These are phyloP conservation scores for Leucoptera coffeella DNA, from an alignment of 2,888 invertebrate genomes.

Conservation along the genomic window DNA sequence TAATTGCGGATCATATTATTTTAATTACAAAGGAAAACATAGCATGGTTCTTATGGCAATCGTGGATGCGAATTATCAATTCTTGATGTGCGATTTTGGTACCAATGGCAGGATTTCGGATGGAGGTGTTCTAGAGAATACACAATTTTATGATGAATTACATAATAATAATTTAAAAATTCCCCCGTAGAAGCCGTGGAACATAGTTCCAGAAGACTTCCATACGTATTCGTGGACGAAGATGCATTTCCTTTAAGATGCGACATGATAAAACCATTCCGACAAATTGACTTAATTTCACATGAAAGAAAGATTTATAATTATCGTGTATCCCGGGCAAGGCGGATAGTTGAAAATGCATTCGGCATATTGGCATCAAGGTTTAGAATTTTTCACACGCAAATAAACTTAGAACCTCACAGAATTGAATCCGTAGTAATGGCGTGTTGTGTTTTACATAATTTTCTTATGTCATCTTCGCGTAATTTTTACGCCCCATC, in stretches of 20 bases:
- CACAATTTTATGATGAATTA: constrained; percentile 10
- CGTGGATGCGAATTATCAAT: constrained; percentile 10
- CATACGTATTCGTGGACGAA: constrained; percentile 8
- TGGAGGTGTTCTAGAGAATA: constrained; percentile 11
- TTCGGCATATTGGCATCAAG: constrained; percentile 7
- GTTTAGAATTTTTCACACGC: no score
- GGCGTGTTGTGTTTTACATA: no score
- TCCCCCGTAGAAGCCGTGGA: constrained; percentile 9
- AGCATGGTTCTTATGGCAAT: constrained; percentile 10
- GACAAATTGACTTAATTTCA: constrained; percentile 10
- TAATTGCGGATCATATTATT: constrained; percentile 9
- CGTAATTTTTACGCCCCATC: no score
- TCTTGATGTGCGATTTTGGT: constrained; percentile 10
- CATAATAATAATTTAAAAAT: constrained; percentile 9
- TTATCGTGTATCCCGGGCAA: constrained; percentile 10
- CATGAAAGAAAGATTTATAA: constrained; percentile 10
- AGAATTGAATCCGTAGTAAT: no score
- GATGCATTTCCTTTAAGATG: constrained; percentile 6
- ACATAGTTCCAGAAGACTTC: constrained; percentile 6
- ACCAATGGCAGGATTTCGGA: constrained; percentile 10
- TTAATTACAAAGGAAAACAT: constrained; percentile 9
- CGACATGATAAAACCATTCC: constrained; percentile 10
- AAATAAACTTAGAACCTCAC: no score
- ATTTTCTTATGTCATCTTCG: no score
- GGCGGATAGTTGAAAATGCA: constrained; percentile 10